phyloP scores from a whole-genome alignment of 2,113 vertebrate species.

The Piliocolobus tephrosceles region DNA sequence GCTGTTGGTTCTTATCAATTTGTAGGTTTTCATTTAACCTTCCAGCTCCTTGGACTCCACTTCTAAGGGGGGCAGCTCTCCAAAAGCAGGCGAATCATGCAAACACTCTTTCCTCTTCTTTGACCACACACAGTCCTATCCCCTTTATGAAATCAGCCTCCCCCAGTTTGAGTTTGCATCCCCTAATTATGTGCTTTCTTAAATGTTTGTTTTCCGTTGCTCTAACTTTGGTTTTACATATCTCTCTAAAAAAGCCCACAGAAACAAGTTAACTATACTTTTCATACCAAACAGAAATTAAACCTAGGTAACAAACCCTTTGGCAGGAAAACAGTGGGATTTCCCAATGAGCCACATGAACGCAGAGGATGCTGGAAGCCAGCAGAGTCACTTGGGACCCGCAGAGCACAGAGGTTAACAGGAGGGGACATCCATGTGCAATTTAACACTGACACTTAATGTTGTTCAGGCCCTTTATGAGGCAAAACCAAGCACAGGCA shows the following conservation, averaged over 20 bases:
- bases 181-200: conserved; percentile 75
- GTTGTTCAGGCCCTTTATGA: neutral
- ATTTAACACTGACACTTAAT: neutral
- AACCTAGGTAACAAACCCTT: conserved; percentile 70
- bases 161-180: conserved; percentile 50
- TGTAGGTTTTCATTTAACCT: neutral
- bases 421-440: neutral
- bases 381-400: conserved; percentile 8
- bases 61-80: neutral
- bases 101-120: neutral
- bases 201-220: conserved; percentile 76
- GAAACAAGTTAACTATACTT: conserved; percentile 76
- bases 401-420: neutral
- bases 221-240: conserved; percentile 73
- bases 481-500: neutral
- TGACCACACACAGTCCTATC: conserved; percentile 72
- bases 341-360: conserved; percentile 71
- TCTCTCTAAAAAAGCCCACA: conserved; percentile 74
- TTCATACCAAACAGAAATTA: conserved; percentile 80
- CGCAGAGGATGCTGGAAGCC: conserved; percentile 42
- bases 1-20: neutral
- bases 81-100: neutral
- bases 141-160: conserved; percentile 60
- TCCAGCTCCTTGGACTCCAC: neutral
- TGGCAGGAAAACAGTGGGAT: conserved; percentile 71